Base-by-base conservation (phyloP, 2,113 vertebrate genomes). In the Aythya baeri region DNA sequence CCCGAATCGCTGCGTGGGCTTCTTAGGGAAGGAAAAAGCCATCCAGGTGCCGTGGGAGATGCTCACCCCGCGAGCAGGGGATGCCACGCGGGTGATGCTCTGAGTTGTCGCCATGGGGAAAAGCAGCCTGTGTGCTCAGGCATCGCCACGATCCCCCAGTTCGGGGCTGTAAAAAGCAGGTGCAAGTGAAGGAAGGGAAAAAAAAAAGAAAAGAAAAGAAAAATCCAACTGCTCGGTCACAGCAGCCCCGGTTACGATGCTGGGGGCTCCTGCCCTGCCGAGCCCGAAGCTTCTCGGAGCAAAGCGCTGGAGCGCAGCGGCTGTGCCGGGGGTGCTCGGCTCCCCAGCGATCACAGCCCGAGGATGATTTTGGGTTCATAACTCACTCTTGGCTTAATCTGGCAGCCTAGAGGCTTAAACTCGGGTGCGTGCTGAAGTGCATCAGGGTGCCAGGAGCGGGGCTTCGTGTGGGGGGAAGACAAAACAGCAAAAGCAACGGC, bases 101-200 rank as follows among this genome's bases (percentile, higher is more conserved):
- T 9, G 61, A 63, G 61, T 63, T 11, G 61, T 63, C 26, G 25
- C 61, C 34, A 25, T 9, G 36, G 36, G 36, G 36, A 27, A 12
- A 18, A 63, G 38, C 38, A 14, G 27, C 8, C 54, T 3, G 61
- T 18, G 34, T 8, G 25, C 27, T 29, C 41, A 46, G 68, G 44
- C 0, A 0, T 61, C 0, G 0, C 50, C 2, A 7, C 62, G 32
- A 57, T 4, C 36, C 77, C 55, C 27, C 22, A 63, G 87, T 68
- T 32, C 12, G 46, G 16, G 52, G 38, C 17, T 71, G 70, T 12
- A 17, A 66, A 57, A 12, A 22, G 29, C 27, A 22, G 55, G 55
- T 32, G 55, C 55, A 32, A 57, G 38, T 13, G 17, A 32, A 55
- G 29, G 7, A 5, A 7, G 50, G 9, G 34, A 10, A 32, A 50